Evolutionary conservation across 1,140 invertebrate genomes (phyloP).

Genomic region (Thrips palmi): DNA sequence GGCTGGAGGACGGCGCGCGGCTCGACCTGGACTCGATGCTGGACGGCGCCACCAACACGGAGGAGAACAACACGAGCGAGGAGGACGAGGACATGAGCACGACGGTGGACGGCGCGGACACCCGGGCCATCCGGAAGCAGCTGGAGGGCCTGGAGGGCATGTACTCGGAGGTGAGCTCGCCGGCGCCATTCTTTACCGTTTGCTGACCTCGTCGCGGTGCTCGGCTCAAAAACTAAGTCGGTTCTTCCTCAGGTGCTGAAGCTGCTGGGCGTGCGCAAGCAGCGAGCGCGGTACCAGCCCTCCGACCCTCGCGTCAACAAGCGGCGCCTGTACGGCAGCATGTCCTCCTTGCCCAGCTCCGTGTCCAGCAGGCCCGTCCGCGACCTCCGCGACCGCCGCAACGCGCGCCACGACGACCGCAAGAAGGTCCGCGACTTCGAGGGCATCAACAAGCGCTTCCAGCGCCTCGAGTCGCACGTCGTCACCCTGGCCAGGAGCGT

Average conservation of each 20-base stretch:
- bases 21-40: slow-evolving; percentile 66
- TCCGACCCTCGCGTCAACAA: slow-evolving; percentile 40
- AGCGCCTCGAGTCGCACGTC: slow-evolving; percentile 77
- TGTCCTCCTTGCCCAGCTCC: slow-evolving; percentile 66
- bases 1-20: too few species aligned
- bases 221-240: slow-evolving; percentile 9
- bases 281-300: slow-evolving; percentile 29
- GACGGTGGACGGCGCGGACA: slow-evolving; percentile 36
- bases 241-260: slow-evolving; percentile 44
- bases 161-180: slow-evolving; percentile 52
- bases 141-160: slow-evolving; percentile 72
- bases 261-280: slow-evolving; percentile 49
- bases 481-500: slow-evolving; percentile 79
- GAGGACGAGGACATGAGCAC: slow-evolving; percentile 51
- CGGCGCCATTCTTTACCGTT: not conserved
- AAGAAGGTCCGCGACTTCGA: slow-evolving; percentile 57
- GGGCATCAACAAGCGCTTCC: slow-evolving; percentile 74
- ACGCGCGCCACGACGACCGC: slow-evolving; percentile 40
- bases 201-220: not conserved
- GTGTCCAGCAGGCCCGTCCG: slow-evolving; percentile 50
- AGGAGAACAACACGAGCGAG: slow-evolving; percentile 34
- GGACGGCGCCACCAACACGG: slow-evolving; percentile 31
- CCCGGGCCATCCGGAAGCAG: slow-evolving; percentile 59
- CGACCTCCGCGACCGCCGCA: slow-evolving; percentile 38
- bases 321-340: slow-evolving; percentile 45